Conservation (phyloP, 2,888 invertebrate genomes). For the Andricus curvator region DNA sequence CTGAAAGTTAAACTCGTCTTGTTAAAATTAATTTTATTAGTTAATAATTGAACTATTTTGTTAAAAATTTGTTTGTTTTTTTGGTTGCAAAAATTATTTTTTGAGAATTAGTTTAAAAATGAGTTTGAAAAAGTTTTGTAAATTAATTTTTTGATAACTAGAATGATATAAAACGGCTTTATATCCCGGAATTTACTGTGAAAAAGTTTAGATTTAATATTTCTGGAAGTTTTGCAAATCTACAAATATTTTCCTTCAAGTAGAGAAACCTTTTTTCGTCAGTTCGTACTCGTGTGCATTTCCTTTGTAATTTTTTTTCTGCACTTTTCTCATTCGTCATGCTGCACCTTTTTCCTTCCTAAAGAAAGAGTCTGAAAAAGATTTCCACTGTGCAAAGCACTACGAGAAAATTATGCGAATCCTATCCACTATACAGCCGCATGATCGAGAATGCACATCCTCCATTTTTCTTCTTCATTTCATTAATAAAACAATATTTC, state of each 20-base stretch:
- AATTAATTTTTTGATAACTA: no score
- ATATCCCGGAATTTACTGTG: background rate
- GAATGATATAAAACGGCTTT: no score
- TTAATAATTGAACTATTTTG: no score
- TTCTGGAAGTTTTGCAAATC: no score
- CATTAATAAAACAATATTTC: background rate
- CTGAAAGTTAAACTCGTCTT: no score
- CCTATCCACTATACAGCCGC: background rate
- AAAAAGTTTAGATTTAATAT: background rate
- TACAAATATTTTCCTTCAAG: background rate
- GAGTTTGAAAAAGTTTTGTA: no score
- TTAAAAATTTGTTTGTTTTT: no score
- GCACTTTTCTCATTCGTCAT: constrained; percentile 16
- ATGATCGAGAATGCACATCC: background rate
- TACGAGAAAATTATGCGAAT: constrained; percentile 22
- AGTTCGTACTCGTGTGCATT: background rate
- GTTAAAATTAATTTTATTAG: no score
- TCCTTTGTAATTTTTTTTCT: background rate
- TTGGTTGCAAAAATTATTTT: no score
- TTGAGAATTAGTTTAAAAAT: no score
- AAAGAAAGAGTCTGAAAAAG: background rate
- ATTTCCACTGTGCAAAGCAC: constrained; percentile 2
- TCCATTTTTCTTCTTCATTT: background rate
- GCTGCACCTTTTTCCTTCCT: constrained; percentile 6
- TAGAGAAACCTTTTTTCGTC: background rate